Percentiles rank a stretch among this genome's conserved stretches.
phyloP scores from a whole-genome alignment of 2,888 invertebrate genomes.

The Erebia epiphron region DNA sequence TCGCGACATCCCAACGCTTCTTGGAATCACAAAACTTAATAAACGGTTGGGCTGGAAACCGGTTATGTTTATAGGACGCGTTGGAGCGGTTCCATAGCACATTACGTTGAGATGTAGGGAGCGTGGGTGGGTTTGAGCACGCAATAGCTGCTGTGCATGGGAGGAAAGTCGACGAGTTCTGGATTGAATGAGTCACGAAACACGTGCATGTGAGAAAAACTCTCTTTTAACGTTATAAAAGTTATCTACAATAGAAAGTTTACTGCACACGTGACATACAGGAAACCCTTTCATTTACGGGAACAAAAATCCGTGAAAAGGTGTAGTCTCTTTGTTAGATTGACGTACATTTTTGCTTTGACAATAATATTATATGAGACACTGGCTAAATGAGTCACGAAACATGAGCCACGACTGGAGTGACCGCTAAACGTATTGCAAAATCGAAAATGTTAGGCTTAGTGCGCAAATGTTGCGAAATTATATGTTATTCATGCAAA shows the following conservation, averaged over 20 bases:
- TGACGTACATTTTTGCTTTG: neutral
- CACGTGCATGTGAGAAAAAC: too few species aligned
- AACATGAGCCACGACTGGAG: conserved; percentile 3
- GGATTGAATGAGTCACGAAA: conserved; percentile 34
- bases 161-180: conserved; percentile 21
- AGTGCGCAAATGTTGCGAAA: neutral
- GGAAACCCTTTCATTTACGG: too few species aligned
- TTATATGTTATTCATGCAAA: too few species aligned
- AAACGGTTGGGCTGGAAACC: conserved; percentile 35
- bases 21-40: conserved; percentile 34
- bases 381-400: neutral
- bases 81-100: conserved; percentile 35
- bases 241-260: too few species aligned
- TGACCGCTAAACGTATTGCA: conserved; percentile 34
- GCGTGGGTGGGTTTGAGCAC: conserved; percentile 21
- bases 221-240: too few species aligned
- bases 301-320: too few species aligned
- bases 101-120: conserved; percentile 23
- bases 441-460: conserved; percentile 21
- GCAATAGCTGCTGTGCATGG: conserved; percentile 26
- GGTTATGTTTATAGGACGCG: conserved; percentile 36
- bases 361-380: too few species aligned
- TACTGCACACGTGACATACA: too few species aligned
- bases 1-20: conserved; percentile 34
- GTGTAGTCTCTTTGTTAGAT: neutral